A percentile compares a stretch with the other conserved stretches of the same genome.
These are phyloP conservation scores for Ptychadena robeensis DNA, from an alignment of 2,797 vertebrate genomes.

Conservation along the genomic window DNA sequence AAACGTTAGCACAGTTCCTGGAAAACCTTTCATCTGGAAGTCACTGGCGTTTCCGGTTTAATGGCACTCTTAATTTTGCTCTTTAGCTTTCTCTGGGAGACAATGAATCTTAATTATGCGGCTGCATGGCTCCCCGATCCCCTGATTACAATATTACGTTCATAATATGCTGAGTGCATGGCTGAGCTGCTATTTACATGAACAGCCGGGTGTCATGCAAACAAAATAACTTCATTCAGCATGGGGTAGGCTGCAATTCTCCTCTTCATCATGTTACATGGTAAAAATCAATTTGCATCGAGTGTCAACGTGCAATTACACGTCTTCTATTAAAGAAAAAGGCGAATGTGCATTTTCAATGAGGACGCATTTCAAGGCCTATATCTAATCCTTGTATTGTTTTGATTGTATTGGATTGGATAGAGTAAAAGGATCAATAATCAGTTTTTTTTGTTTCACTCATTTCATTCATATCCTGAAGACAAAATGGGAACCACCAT, in stretches of 20 bases:
- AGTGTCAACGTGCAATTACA: too few relatives aligned
- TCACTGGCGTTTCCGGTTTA: background rate
- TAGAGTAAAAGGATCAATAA: too few relatives aligned
- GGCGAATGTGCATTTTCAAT: too few relatives aligned
- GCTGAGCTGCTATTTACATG: conserved; percentile 1
- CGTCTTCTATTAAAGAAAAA: too few relatives aligned
- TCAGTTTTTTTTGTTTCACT: too few relatives aligned
- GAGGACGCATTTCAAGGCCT: too few relatives aligned
- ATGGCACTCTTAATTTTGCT: conserved; percentile 10
- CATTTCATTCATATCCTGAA: too few relatives aligned
- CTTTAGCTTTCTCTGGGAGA: background rate
- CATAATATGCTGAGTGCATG: background rate
- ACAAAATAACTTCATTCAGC: background rate
- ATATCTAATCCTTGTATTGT: too few relatives aligned
- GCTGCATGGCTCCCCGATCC: background rate
- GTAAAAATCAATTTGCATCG: too few relatives aligned
- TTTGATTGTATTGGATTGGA: too few relatives aligned
- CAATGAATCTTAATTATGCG: conserved; percentile 27
- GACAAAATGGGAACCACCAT: too few relatives aligned
- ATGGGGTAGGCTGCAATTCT: background rate
- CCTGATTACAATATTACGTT: conserved; percentile 7
- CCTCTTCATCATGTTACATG: too few relatives aligned
- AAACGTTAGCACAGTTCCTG: background rate
- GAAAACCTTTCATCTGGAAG: background rate
- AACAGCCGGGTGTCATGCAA: background rate